Conservation (phyloP, 92 coral and sea anemone species). For the Diadumene lineata region DNA sequence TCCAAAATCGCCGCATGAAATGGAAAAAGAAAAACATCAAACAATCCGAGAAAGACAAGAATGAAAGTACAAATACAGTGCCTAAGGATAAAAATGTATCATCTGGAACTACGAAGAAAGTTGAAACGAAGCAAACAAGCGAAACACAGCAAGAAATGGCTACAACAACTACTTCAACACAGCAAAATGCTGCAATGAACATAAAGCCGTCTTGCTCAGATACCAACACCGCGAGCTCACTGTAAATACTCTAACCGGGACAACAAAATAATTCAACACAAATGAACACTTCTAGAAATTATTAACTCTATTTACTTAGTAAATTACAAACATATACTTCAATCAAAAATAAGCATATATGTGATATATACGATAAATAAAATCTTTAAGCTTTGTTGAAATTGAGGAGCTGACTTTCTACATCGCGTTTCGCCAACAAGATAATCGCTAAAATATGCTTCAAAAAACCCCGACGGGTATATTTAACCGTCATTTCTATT, state of each 20-base stretch:
- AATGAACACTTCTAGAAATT: background rate
- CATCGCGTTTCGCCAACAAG: no score
- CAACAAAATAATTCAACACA: background rate
- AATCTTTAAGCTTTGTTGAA: conserved; percentile 1
- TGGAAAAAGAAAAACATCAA: conserved; percentile 90
- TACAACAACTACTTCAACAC: background rate
- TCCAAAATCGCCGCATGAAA: conserved; percentile 97
- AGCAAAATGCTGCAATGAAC: background rate
- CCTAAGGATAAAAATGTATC: conserved; percentile 32
- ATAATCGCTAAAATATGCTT: background rate
- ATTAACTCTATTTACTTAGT: no score
- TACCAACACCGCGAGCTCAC: background rate
- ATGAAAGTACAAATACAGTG: conserved; percentile 38
- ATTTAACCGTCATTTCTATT: background rate
- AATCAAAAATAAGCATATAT: background rate
- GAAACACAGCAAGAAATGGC: conserved; percentile 6
- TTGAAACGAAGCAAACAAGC: conserved; percentile 11
- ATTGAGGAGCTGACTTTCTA: no score
- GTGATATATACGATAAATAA: no score
- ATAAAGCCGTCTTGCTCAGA: background rate
- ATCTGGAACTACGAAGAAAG: conserved; percentile 3
- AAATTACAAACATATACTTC: no score
- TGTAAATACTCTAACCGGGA: background rate
- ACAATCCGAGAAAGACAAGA: conserved; percentile 39
- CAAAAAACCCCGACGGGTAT: background rate